Base-by-base conservation (phyloP, 2,113 vertebrate species). In the Mixornis gularis region DNA sequence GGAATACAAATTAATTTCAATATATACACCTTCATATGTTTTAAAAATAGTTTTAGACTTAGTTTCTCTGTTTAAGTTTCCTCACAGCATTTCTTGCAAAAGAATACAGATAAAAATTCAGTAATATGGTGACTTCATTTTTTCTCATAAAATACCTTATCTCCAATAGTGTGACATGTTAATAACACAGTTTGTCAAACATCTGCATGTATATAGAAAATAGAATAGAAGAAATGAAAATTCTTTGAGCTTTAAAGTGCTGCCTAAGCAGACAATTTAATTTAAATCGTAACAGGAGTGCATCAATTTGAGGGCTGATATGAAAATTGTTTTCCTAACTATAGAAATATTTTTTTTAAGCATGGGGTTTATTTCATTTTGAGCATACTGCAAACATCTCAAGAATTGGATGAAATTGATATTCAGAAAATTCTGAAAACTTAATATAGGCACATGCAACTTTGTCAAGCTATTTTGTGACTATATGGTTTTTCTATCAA, bases 401-500 rank as follows among this genome's bases (percentile, higher is more conserved):
- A 64, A 85, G 26, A 76, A 18, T 5, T 64, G 17, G 19, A 60
- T 60, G 21, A 62, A 81, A 60, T 2, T 71, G 53, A 41, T 90
- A 55, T 7, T 80, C 25, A 71, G 2, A 79, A 85, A 69, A 72
- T 62, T 92, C 25, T 90, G 24, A 65, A 41, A 71, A 71, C 7
- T 55, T 90, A 62, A 58, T 79, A n/a, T 26, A 60, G 60, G 55
- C 51, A 70, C 22, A 69, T 73, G 46, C 8, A 53, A 20, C 41
- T 69, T 65, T 68, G 58, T 80, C 62, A 93, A 15, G 58, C 49
- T 87, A 2, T 84, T 84, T 79, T 24, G 14, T 95, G 81, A 89
- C 66, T 87, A 2, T 79, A 15, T 87, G 51, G 66, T 82, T 87
- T 76, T 77, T 91, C 70, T 95, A 79, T 94, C 91, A 95, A 91